Base-by-base conservation (phyloP, 2,797 vertebrate genomes). In the Helostoma temminkii region DNA sequence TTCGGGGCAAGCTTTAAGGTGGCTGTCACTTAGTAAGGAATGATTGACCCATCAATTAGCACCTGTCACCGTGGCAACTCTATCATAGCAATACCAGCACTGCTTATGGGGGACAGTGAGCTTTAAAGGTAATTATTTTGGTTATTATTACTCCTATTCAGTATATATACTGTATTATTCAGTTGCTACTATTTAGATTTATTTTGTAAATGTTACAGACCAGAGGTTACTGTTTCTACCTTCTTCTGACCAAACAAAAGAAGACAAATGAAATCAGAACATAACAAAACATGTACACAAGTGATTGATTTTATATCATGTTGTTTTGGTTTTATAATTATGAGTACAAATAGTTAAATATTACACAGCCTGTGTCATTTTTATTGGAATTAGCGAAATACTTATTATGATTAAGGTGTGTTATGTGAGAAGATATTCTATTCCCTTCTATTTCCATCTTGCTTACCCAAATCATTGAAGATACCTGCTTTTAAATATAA, bases 161-260 rank as follows among this genome's bases (percentile, higher is more conserved):
- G 11, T 32, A 32, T 32, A 7, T 4, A 8, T 30, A 30, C 28
- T 30, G 8, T 30, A 32, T 2, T 32, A 10, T 32, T 32, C 7
- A 10, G 32, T 12, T 34, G 11, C 16, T 28, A 15, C 16, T 41
- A 10, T 36, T 25, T 2, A 22, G 1, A 26, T 15, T 25, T 52
- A 2, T 49, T 47, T 22, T 30, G 5, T 47, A 21, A 18, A 26
- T 37, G 19, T 42, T 41, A n/a, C 47, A 43, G 32, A 7, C 6
- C 12, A 15, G 12, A 69, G 37, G 32, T 37, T 74, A 10, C 14
- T 16, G n/a, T 3, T 42, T 12, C 9, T 16, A 32, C 91, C 85
- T 92, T 93, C 88, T 90, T 85, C 91, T 95, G 93, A 95, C 93
- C 91, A 95, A 94, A 89, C 21, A 39, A 60, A 9, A 1, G 87